Evolutionary conservation across 2,888 invertebrate species (phyloP), one percentile per base, ranked within the genome.

Genomic region (Acronicta leporina): DNA sequence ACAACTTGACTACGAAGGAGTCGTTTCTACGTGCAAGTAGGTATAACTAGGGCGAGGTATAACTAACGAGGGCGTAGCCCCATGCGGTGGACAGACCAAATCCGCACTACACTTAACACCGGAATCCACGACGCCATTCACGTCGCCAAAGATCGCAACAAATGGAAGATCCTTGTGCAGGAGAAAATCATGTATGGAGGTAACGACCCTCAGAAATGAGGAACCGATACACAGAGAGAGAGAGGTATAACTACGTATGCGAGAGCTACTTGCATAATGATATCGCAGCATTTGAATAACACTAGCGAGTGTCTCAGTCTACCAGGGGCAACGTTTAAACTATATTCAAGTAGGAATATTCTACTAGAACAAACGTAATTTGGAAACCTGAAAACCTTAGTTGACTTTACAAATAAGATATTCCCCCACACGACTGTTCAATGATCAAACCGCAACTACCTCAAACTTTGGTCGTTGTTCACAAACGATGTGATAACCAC

Each of bases 231-330:
- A n/a, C n/a, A n/a, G n/a, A n/a, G n/a, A n/a, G n/a, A n/a, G n/a
- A n/a, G n/a, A n/a, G n/a, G n/a, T 47, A 68, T 60, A 55, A 75
- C 53, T 69, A 71, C 62, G 67, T 64, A 51, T 46, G 33, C 49
- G 49, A 56, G 45, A 62, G 66, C 69, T 65, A 65, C 73, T 76
- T 75, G 77, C 73, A 81, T 80, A 81, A 81, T 77, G 61, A 67
- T 70, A 75, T 72, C 58, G 60, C 60, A 68, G 64, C 68, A 77
- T 78, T 81, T 81, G 73, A 79, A 82, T 80, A 78, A 75, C 55
- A 75, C 54, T 53, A 44, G 35, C 51, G 45, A 68, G 35, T 47
- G 47, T 63, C 58, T 56, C 57, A 43, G 33, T 46, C 47, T 49
- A 46, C 56, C 13, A 46, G 20, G 33, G 45, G n/a, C 38, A 51